Conservation (phyloP, 1,140 invertebrate genomes). For the Drosophila erecta region DNA sequence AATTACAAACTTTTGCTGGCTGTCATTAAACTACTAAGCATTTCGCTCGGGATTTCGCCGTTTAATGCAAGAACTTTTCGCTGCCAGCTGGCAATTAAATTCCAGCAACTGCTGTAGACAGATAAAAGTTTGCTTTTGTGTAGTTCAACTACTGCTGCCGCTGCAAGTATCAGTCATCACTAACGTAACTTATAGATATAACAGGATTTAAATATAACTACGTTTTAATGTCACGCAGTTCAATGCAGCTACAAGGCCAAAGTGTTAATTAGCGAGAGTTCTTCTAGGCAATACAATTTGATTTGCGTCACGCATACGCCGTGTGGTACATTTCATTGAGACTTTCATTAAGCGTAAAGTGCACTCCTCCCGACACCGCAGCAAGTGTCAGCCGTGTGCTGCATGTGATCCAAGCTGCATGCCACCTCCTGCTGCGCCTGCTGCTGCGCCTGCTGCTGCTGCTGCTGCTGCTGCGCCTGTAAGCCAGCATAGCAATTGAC, state of each 20-base stretch:
- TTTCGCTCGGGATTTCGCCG: conserved; percentile 40
- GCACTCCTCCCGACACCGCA: conserved; percentile 39
- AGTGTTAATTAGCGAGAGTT: background rate
- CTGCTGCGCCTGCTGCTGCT: conserved; percentile 8
- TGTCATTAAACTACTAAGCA: conserved; percentile 52
- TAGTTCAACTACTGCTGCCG: conserved; percentile 4
- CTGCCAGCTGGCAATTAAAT: conserved; percentile 18
- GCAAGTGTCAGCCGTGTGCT: conserved; percentile 65
- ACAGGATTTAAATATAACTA: background rate
- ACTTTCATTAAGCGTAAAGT: conserved; percentile 78
- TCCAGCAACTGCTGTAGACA: conserved; percentile 24
- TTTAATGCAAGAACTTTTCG: conserved; percentile 26
- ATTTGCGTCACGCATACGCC: conserved; percentile 60
- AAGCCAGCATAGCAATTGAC: conserved; percentile 73
- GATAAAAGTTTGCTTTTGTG: conserved; percentile 32
- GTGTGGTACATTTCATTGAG: conserved; percentile 50
- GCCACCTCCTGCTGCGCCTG: background rate
- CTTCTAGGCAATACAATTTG: background rate
- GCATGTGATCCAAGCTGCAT: conserved; percentile 25
- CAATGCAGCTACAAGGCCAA: background rate
- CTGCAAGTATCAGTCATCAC: conserved; percentile 26
- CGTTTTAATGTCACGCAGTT: background rate
- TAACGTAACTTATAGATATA: background rate
- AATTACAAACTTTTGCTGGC: conserved; percentile 67
- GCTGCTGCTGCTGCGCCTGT: conserved; percentile 12